These are phyloP conservation scores for Stichopus horrens DNA, from an alignment of 53 echinoderm and acorn worm species.

Conservation along the genomic window DNA sequence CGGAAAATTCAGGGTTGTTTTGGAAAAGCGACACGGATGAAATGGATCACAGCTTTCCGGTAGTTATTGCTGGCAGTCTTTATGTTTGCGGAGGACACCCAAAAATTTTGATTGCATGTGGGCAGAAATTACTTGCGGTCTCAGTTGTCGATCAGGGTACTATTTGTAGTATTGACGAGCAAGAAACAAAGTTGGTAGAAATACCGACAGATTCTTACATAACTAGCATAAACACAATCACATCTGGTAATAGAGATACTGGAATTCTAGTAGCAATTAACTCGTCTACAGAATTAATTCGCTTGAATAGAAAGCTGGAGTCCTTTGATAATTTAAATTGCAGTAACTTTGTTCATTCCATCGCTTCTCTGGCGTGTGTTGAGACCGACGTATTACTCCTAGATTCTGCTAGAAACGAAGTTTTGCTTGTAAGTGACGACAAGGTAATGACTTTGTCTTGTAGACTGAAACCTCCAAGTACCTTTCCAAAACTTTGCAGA, in stretches of 20 bases:
- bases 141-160: not conserved
- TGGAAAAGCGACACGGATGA: not conserved
- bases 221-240: not conserved
- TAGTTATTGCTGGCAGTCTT: not conserved
- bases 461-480: not conserved
- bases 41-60: not conserved
- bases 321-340: not conserved
- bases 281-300: constrained; percentile 6
- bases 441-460: not conserved
- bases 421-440: not conserved
- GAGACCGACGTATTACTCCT: constrained; percentile 4
- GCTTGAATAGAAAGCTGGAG: not conserved
- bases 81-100: not conserved
- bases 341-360: constrained; percentile 13
- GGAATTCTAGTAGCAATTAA: constrained; percentile 17
- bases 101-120: constrained; percentile 4
- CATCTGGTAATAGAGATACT: constrained; percentile 11
- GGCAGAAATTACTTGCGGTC: not conserved
- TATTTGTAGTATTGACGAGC: not conserved
- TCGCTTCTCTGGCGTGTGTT: constrained; percentile 29
- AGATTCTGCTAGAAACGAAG: constrained; percentile 25
- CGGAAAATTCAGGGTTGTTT: not conserved
- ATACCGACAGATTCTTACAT: not conserved
- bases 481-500: not conserved
- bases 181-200: not conserved